A percentile compares a stretch with the other conserved stretches of the same genome.
Conservation (phyloP, 2,797 vertebrate species). For the Coregonus sp. region DNA sequence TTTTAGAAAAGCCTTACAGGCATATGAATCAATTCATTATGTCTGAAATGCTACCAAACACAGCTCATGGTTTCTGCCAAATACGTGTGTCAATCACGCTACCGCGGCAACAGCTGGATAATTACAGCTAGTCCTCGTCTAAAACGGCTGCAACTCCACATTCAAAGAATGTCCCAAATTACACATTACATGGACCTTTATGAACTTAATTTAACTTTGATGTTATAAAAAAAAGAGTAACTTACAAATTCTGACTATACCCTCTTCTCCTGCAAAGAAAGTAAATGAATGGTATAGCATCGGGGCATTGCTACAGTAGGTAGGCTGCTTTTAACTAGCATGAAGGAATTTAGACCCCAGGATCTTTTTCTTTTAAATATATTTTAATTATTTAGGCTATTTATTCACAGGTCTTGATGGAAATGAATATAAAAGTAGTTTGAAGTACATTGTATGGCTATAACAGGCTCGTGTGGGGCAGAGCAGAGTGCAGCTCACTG, state of each 20-base stretch:
- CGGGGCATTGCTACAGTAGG: background rate
- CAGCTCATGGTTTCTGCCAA: slow-evolving; percentile 59
- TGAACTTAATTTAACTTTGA: slow-evolving; percentile 72
- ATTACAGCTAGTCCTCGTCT: slow-evolving; percentile 53
- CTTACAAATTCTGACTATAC: slow-evolving; percentile 41
- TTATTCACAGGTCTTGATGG: slow-evolving; percentile 7
- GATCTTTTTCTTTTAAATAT: slow-evolving; percentile 6
- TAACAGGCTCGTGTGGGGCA: slow-evolving; percentile 24
- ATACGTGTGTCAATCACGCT: slow-evolving; percentile 64
- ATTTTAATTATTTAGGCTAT: slow-evolving; percentile 14
- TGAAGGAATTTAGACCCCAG: background rate
- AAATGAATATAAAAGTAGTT: slow-evolving; percentile 15
- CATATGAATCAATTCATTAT: slow-evolving; percentile 77
- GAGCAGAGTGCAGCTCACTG: slow-evolving; percentile 12
- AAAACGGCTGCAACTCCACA: slow-evolving; percentile 46
- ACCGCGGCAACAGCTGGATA: slow-evolving; percentile 65
- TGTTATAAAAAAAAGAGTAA: slow-evolving; percentile 57
- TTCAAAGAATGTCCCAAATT: slow-evolving; percentile 61
- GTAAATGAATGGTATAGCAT: background rate
- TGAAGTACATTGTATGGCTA: slow-evolving; percentile 18
- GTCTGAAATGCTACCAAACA: slow-evolving; percentile 63
- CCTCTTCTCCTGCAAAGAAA: slow-evolving; percentile 3
- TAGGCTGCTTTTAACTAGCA: background rate
- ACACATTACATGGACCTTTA: slow-evolving; percentile 69
- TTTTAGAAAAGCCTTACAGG: slow-evolving; percentile 74